Evolutionary conservation across 2,113 vertebrate genomes (phyloP), one percentile per base, ranked within the genome.

Genomic region (Grallaria varia): DNA sequence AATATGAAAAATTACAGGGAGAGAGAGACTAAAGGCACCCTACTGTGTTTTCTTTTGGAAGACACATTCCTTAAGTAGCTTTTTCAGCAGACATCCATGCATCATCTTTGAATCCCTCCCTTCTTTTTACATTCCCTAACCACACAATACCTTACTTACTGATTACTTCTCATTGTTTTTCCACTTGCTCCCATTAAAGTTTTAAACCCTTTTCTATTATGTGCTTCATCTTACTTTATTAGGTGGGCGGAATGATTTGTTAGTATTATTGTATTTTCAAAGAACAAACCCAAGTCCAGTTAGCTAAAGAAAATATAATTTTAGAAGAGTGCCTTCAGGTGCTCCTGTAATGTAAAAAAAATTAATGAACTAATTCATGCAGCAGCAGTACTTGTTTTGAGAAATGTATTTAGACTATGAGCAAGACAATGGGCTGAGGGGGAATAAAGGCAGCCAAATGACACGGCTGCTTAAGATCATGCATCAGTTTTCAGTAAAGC

Each of bases 321-420:
- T 83, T 56, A 90, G 71, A 53, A 92, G 37, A 22, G 59, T 92
- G 90, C 90, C 90, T 95, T 83, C 75, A 86, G 92, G 94, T 90
- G 75, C 75, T 94, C 85, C 89, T 95, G 49, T 68, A 88, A 83
- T 42, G 67, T 90, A 96, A 96, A 95, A 86, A 86, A 93, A 83
- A 88, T 74, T 80, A 92, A 91, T 85, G 62, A 80, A 92, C 49
- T 79, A 88, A 77, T 47, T 83, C 75, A 77, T 18, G 10, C 49
- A 94, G 88, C 78, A 94, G 74, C 66, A 87, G 81, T 25, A 42
- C 66, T 79, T 91, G 84, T 60, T 96, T 66, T 66, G 28, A 87
- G 66, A 84, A 79, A 44, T 60, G 60, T 84, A 0, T 76, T 91
- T 67, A 88, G 50, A 27, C 72, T 82, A 25, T 13, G 11, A 85